Conservation (phyloP, 1,140 invertebrate genomes). For the Hyles euphorbiae region DNA sequence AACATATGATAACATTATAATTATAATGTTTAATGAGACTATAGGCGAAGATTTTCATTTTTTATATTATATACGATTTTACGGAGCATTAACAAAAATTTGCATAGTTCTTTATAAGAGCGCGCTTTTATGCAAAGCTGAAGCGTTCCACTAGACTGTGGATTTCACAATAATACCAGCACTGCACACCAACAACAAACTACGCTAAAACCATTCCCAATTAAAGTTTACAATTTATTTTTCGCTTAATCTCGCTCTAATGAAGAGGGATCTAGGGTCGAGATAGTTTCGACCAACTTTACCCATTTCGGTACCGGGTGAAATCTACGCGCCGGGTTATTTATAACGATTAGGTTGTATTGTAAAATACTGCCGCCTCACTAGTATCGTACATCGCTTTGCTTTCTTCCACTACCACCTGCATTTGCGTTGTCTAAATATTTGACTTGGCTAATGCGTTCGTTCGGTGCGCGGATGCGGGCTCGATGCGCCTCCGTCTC, state of each 20-base stretch:
- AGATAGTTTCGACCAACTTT: conserved; percentile 2
- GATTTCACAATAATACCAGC: too few species aligned
- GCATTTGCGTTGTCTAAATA: conserved; percentile 41
- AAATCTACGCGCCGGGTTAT: conserved; percentile 11
- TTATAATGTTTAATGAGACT: too few species aligned
- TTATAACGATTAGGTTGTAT: conserved; percentile 36
- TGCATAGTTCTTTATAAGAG: too few species aligned
- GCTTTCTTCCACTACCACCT: conserved; percentile 27
- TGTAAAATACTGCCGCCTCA: conserved; percentile 21
- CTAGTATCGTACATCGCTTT: conserved; percentile 19
- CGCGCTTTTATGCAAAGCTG: too few species aligned
- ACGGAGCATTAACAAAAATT: too few species aligned
- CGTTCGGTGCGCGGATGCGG: conserved; percentile 21
- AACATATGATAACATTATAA: too few species aligned
- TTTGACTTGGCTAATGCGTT: conserved; percentile 45
- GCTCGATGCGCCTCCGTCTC: background rate
- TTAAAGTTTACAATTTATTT: conserved; percentile 3
- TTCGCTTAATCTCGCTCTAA: background rate
- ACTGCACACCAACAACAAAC: too few species aligned
- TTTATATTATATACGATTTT: too few species aligned
- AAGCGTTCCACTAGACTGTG: too few species aligned
- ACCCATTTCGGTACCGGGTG: conserved; percentile 4
- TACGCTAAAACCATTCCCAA: too few species aligned
- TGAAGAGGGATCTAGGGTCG: background rate
- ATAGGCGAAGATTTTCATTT: too few species aligned